phyloP scores from a whole-genome alignment of 2,113 vertebrate species.

The Tragelaphus strepsiceros region DNA sequence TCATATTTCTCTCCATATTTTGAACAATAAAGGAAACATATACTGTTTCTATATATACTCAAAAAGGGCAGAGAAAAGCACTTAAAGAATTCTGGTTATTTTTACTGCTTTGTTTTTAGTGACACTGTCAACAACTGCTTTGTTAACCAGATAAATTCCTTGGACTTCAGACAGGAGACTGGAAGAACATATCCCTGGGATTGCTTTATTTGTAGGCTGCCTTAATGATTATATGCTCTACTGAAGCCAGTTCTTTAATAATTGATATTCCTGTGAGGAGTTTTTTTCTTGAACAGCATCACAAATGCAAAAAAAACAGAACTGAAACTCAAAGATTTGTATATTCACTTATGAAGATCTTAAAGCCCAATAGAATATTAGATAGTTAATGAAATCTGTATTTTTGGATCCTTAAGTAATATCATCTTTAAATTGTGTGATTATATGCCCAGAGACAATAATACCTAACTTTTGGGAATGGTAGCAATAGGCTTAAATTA shows the following conservation, averaged over 20 bases:
- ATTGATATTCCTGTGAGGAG: slow-evolving; percentile 52
- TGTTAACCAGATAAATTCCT: slow-evolving; percentile 20
- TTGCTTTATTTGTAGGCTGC: slow-evolving; percentile 29
- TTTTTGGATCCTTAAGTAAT: slow-evolving; percentile 2
- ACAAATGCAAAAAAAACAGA: slow-evolving; percentile 43
- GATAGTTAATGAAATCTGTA: slow-evolving; percentile 52
- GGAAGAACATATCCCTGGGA: not conserved
- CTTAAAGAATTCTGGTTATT: not conserved
- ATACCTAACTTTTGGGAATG: slow-evolving; percentile 7
- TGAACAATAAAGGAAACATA: not conserved
- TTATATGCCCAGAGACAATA: not conserved
- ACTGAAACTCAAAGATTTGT: slow-evolving; percentile 12
- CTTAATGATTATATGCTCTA: slow-evolving; percentile 36
- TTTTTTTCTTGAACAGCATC: slow-evolving; percentile 32
- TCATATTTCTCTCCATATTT: not conserved
- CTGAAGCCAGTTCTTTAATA: slow-evolving; percentile 55
- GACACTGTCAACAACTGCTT: slow-evolving; percentile 26
- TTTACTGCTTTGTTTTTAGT: slow-evolving; percentile 15
- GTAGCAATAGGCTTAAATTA: not conserved
- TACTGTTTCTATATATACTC: not conserved
- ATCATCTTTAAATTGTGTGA: slow-evolving; percentile 6
- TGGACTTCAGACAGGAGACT: slow-evolving; percentile 21
- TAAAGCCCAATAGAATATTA: slow-evolving; percentile 41
- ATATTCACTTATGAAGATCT: slow-evolving; percentile 4
- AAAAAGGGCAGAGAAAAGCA: not conserved